Evolutionary conservation across 2,888 invertebrate species (phyloP), one percentile per base, ranked within the genome.

Genomic region (Callinectes sapidus): DNA sequence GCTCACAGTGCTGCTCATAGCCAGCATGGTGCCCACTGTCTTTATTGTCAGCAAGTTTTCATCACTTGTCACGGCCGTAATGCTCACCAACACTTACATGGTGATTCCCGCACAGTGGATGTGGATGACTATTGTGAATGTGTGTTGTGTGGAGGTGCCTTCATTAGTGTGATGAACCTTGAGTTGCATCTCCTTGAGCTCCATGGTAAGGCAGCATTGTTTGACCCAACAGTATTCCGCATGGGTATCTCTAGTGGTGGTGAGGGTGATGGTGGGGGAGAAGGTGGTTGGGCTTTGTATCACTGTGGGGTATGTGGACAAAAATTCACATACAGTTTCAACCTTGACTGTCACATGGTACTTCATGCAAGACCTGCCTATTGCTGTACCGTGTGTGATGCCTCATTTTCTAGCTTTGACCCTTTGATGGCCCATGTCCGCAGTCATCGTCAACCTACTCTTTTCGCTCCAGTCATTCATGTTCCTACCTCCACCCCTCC

Each of bases 81-180:
- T 16, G 71, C 71, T 2, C 93, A 93, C 54, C 87, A 89, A 35
- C 89, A 89, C 66, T 71, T 90, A 13, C 93, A 93, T 55, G 61
- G 91, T 23, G 88, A 93, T 28, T 91, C 89, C 39, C 91, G 85
- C 61, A 42, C 89, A 0, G 48, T 89, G 23, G 93, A 92, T 48
- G 87, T 93, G 18, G 93, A 93, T 16, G 93, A 93, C 71, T 91
- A 81, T 39, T 93, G 93, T 42, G 93, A 93, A 32, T 93, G 93
- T 55, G 91, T 86, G 23, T 16, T 93, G 23, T 93, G 93, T 35
- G 93, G 93, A 13, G 93, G 93, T 10, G 89, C 93, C 28, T 93
- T 93, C 85, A 93, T 93, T 23, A 55, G 90, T 39, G 66, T 93
- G 16, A 89, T 91, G 87, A 91, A 93, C 86, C 91, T 93, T 5